A percentile compares a stretch with the other conserved stretches of the same genome.
These are phyloP conservation scores for Paradoxurus hermaphroditus DNA, from an alignment of 2,113 vertebrate species.

Conservation along the genomic window DNA sequence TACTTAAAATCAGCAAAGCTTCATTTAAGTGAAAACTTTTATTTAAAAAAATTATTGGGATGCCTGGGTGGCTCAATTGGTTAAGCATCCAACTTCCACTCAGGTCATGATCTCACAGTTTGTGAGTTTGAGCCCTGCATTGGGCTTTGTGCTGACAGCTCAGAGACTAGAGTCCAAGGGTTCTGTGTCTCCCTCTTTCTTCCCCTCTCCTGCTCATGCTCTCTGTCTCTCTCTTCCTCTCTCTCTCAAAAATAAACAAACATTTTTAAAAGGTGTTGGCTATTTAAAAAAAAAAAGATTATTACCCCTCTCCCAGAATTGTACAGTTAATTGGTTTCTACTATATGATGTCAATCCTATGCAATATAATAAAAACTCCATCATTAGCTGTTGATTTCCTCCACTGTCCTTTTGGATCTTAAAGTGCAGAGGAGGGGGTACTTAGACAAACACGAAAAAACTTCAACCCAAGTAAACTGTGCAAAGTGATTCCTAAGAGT, in stretches of 20 bases:
- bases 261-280: too few relatives aligned
- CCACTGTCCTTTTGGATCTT: not conserved
- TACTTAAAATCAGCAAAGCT: constrained; percentile 74
- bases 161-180: too few relatives aligned
- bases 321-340: constrained; percentile 76
- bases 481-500: not conserved
- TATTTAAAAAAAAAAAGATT: constrained; percentile 51
- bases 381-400: not conserved
- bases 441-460: not conserved
- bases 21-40: constrained; percentile 74
- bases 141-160: too few relatives aligned
- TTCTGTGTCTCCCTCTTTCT: too few relatives aligned
- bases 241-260: too few relatives aligned
- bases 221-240: too few relatives aligned
- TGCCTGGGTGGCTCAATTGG: too few relatives aligned
- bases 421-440: not conserved
- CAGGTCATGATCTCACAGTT: too few relatives aligned
- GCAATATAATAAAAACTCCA: constrained; percentile 69
- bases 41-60: constrained; percentile 46
- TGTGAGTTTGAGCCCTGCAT: too few relatives aligned
- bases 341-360: constrained; percentile 72
- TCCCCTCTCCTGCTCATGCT: too few relatives aligned
- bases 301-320: too few relatives aligned
- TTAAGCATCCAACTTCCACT: too few relatives aligned
- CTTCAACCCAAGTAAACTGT: not conserved